Evolutionary conservation across 1,140 invertebrate genomes (phyloP), one percentile per base, ranked within the genome.

Genomic region (Ctenoplectra terminalis): DNA sequence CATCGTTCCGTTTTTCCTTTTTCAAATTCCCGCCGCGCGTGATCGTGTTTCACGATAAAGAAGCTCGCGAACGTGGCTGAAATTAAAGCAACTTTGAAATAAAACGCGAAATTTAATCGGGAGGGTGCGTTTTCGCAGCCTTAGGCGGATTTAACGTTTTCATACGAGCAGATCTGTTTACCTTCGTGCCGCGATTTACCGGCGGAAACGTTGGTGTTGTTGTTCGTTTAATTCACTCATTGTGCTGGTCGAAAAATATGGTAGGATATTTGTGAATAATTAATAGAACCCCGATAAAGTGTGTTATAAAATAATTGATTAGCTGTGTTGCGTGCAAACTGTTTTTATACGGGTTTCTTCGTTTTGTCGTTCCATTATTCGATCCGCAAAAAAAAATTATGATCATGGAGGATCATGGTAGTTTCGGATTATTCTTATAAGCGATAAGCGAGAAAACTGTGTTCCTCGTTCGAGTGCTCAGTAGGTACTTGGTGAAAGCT

Each of bases 61-160:
- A 5, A 5, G n/a, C n/a, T 29, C n/a, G 54, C n/a, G n/a, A 43
- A 6, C 29, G 29, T n/a, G 56, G 11, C 15, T 15, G 40, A 31
- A 73, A 61, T 60, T 60, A n/a, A 34, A 29, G 29, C 54, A 50
- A 40, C 34, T 15, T 75, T 52, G 60, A 63, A 73, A 60, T 13
- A 31, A 58, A 46, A 60, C 71, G 40, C 0, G 72, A 63, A 63
- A 74, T 74, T 37, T 17, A 48, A 63, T 61, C 5, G n/a, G 8
- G 26, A 4, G 29, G 20, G 6, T 23, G 7, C 71, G 29, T 31
- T 6, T 34, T 9, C 23, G 0, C 43, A n/a, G n/a, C n/a, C n/a
- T n/a, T n/a, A n/a, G n/a, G 2, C 17, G 43, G 43, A 50, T 63
- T 75, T 40, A 75, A 48, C 29, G 43, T 50, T 37, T 34, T 40